Base-by-base conservation (phyloP, 2,797 vertebrate species). In the Acrossocheilus fasciatus region DNA sequence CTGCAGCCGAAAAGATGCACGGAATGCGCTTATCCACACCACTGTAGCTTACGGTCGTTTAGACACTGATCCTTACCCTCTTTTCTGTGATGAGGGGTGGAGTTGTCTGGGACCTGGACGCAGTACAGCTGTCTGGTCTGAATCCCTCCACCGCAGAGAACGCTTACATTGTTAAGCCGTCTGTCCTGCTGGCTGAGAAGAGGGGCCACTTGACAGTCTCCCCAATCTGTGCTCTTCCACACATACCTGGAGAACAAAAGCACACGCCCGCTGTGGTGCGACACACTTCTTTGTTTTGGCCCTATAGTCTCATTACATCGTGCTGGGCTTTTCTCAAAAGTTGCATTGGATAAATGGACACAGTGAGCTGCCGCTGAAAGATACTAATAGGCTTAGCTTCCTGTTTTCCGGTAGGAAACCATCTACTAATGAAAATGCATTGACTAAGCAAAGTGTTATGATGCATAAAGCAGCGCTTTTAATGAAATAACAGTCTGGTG, bases 151-250 rank as follows among this genome's bases (percentile, higher is more conserved):
- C 98, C 98, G 80, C 98, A 99, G 43, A 97, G 92, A 41, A 91
- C 78, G 8, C 84, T 89, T 6, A 93, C 86, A 89, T 95, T 95
- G 26, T 90, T 92, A 11, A 90, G 92, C 17, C 87, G 93, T 82
- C 91, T 90, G 82, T 97, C 95, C 88, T 96, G 96, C 87, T 97
- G 96, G 86, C 96, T 95, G 43, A 97, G 93, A 74, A 98, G 95
- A 20, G 96, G 94, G 88, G 95, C 93, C 41, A 97, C 94, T 52
- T 92, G 96, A 90, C 98, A 99, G 73, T 96, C 93, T 4, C 92
- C 97, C 98, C 98, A 99, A 89, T 97, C 97, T 6, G 98, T 97
- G 45, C 95, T 96, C 92, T 94, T 96, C 98, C 98, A 99, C 88
- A 94, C 94, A 89, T 96, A 99, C 92, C 98, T 99, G 91, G n/a